These are phyloP conservation scores for Hylomyscus alleni DNA, from an alignment of 2,797 vertebrate genomes.

Conservation along the genomic window DNA sequence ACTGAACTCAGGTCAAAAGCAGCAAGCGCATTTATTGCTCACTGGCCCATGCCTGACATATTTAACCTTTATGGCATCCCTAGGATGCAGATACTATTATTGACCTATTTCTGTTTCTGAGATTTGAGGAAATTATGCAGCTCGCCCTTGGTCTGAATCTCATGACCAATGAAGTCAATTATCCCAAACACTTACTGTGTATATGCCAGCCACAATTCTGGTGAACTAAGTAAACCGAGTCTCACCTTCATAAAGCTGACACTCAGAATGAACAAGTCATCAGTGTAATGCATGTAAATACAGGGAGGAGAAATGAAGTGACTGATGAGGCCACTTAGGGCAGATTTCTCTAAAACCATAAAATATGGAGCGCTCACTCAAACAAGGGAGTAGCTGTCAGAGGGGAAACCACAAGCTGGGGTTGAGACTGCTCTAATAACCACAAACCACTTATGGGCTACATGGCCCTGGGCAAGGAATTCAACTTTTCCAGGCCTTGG, in stretches of 20 bases:
- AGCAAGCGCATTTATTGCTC: background rate
- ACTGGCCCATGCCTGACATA: background rate
- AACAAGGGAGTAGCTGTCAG: background rate
- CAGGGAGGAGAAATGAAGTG: slow-evolving; percentile 8
- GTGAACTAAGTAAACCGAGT: background rate
- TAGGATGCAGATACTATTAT: background rate
- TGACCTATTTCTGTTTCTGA: background rate
- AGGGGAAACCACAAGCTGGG: background rate
- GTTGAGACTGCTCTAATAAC: background rate
- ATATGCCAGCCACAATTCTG: background rate
- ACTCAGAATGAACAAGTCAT: slow-evolving; percentile 51
- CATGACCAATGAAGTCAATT: background rate
- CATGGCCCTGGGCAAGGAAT: slow-evolving; percentile 20
- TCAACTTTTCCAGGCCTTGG: background rate
- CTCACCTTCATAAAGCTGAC: background rate
- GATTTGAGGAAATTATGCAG: background rate
- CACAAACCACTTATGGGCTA: background rate
- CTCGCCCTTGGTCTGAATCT: background rate
- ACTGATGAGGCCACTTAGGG: background rate
- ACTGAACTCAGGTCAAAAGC: background rate
- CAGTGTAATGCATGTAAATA: background rate
- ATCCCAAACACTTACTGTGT: background rate
- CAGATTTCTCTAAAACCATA: background rate
- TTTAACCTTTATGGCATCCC: background rate
- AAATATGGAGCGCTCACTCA: background rate